phyloP scores from a whole-genome alignment of 2,113 vertebrate genomes.

The Vanacampus margaritifer region DNA sequence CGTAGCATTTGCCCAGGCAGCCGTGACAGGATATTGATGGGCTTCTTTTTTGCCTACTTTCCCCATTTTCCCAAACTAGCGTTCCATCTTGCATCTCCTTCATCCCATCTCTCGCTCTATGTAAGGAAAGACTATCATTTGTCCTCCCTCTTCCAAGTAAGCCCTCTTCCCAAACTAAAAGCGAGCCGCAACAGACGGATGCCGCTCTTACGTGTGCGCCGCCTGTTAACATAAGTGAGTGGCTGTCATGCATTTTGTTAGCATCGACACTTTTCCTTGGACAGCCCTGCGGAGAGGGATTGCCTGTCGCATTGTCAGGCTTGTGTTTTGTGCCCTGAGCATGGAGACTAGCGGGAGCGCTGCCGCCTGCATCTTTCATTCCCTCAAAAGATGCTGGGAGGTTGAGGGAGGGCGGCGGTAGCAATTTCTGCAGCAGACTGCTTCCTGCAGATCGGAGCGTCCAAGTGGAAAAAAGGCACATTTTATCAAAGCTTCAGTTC shows the following conservation, averaged over 20 bases:
- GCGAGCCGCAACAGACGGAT: constrained; percentile 42
- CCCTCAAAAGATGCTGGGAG: constrained; percentile 30
- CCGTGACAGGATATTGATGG: constrained; percentile 12
- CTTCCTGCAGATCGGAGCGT: constrained; percentile 47
- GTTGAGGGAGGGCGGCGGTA: not conserved
- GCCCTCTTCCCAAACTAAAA: constrained; percentile 58
- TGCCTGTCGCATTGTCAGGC: constrained; percentile 62
- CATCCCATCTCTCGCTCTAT: constrained; percentile 34
- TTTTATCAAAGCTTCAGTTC: constrained; percentile 55
- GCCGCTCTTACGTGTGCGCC: constrained; percentile 27
- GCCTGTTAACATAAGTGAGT: constrained; percentile 67
- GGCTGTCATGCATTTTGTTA: constrained; percentile 70
- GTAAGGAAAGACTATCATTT: constrained; percentile 56
- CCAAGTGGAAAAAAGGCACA: constrained; percentile 45
- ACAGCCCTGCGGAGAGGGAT: constrained; percentile 55
- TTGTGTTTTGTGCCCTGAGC: constrained; percentile 34
- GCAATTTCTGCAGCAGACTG: constrained; percentile 28
- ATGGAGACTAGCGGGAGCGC: constrained; percentile 38
- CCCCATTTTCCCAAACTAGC: not conserved
- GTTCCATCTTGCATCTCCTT: constrained; percentile 4
- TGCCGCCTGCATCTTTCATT: constrained; percentile 40
- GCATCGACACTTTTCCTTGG: constrained; percentile 66
- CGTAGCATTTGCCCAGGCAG: constrained; percentile 1
- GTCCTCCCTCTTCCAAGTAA: constrained; percentile 23
- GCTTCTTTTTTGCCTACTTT: not conserved